Base-by-base conservation (phyloP, 2,113 vertebrate species). In the Choloepus hoffmanni region DNA sequence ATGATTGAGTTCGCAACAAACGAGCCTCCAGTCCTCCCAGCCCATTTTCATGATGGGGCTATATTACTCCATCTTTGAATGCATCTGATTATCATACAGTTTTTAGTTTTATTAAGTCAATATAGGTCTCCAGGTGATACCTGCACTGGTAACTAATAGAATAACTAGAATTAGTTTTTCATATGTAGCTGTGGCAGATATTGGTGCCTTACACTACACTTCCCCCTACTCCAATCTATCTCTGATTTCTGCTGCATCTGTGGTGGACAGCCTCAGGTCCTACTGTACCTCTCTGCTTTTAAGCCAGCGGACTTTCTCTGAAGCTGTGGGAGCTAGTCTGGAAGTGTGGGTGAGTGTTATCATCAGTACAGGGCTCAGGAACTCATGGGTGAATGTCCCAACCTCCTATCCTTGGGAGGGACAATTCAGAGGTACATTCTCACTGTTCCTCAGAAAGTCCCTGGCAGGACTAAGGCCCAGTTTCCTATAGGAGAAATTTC, bases 391-490 rank as follows among this genome's bases (percentile, higher is more conserved):
- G 70, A 88, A 16, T 53, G 28, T 84, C 4, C 5, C 36, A 77
- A 4, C 19, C 8, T 23, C 43, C 15, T 18, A 18, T 19, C 2
- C 60, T 89, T n/a, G 26, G 24, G 21, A 68, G 40, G 48, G 33
- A 72, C 36, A 33, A 33, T 58, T 74, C 24, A 89, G 26, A 89
- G 48, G 4, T 14, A 1, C 8, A 53, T 18, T 58, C 16, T 30
- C 72, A 68, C 3, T 63, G 16, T 45, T 53, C 8, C 4, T 19
- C 13, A 43, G 18, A 45, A n/a, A 68, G 48, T 72, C 28, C 36
- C 50, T n/a, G 40, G 4, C 0, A 18, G n/a, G 68, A 26, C 0
- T 21, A 23, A 10, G 13, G 0, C 60, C 14, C 50, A 18, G 15
- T 4, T 68, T 30, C 74, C 11, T 18, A 76, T 2, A 1, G 9